Conservation (phyloP, 2,113 vertebrate species). For the Paralichthys olivaceus region DNA sequence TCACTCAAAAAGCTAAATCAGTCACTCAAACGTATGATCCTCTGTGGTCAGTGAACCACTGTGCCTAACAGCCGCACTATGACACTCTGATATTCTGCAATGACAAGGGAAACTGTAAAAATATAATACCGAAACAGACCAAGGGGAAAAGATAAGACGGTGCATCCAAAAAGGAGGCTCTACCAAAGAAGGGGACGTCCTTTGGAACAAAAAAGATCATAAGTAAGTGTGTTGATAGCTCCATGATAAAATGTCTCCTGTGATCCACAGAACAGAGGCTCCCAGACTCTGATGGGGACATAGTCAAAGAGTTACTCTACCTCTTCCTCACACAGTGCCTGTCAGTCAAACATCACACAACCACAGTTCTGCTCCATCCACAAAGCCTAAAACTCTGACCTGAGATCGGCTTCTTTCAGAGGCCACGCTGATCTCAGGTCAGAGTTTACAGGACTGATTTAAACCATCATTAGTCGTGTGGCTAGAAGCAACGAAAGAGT, state of each 20-base stretch:
- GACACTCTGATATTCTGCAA: neutral
- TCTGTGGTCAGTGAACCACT: neutral
- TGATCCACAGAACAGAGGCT: conserved; percentile 66
- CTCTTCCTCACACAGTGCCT: conserved; percentile 74
- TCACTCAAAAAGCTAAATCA: neutral
- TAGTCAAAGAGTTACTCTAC: conserved; percentile 61
- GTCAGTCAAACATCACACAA: conserved; percentile 80
- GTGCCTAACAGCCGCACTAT: neutral
- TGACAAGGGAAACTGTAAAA: neutral
- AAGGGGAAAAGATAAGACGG: neutral
- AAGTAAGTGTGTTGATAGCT: conserved; percentile 1
- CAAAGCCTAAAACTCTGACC: conserved; percentile 38
- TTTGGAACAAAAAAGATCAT: neutral
- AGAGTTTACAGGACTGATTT: conserved; percentile 28
- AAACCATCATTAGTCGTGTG: conserved; percentile 68
- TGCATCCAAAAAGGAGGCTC: neutral
- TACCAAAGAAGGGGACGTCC: neutral
- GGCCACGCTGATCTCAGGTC: conserved; percentile 9
- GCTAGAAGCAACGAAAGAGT: conserved; percentile 69
- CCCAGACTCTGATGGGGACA: conserved; percentile 54
- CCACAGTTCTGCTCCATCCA: conserved; percentile 56
- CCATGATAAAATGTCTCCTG: conserved; percentile 11
- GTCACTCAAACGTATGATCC: neutral
- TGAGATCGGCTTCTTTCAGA: conserved; percentile 1
- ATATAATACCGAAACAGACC: conserved; percentile 1